Base-by-base conservation (phyloP, 2,888 invertebrate genomes). In the Pseudeuparius sepicola region DNA sequence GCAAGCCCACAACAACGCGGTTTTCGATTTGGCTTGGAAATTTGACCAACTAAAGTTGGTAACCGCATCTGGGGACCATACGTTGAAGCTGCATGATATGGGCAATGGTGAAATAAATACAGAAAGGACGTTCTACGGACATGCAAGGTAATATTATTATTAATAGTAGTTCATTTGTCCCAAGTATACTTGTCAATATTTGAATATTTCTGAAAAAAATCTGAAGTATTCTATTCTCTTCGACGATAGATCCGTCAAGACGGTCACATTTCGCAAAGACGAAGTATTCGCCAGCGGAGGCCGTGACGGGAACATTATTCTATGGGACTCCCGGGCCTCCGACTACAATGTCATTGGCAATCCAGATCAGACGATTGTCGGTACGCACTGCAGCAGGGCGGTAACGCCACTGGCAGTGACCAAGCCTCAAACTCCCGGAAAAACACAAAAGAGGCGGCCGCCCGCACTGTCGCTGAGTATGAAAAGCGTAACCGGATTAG, bases 1-100 rank as follows among this genome's bases (percentile, higher is more conserved):
- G 82, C 51, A 64, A 49, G 70, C 68, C 39, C 92, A 92, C 60
- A 73, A 71, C 50, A 90, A 92, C 67, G 90, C 90, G 0, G 80
- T 92, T 17, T 92, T 90, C 56, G 90, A 92, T 59, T 57, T 92
- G 33, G 80, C 82, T 1, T 93, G 92, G 92, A 77, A 80, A 64
- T 79, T 80, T 0, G 70, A 73, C 0, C 70, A 78, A 51, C 73
- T 74, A 70, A 80, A 77, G 50, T 68, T 92, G 37, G 75, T 90
- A 1, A 89, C 88, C 3, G 89, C 81, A 0, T 86, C 89, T 26
- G 82, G 81, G 2, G 92, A 92, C 60, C 85, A 88, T 55, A 79
- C 81, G 0, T 81, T 84, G 0, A 69, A 75, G 37, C 64, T 92
- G 10, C 89, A 87, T 80, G 82, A 88, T 54, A 68, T 84, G 0